Evolutionary conservation across 2,113 vertebrate genomes (phyloP).

Genomic region (Colius striatus): DNA sequence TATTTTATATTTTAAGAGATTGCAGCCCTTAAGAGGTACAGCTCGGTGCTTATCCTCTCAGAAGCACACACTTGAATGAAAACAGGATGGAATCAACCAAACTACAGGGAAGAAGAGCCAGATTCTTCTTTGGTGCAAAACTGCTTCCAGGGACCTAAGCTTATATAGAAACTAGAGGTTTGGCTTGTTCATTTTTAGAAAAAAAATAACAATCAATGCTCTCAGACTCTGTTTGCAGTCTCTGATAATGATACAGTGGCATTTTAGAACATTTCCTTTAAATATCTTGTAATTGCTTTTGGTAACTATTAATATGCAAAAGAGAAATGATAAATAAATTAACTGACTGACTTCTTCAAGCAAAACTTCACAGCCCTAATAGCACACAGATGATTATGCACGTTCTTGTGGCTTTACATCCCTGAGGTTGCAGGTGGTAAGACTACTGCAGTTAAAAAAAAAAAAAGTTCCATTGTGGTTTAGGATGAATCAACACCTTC

Average conservation of each 20-base stretch:
- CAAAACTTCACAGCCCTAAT: not conserved
- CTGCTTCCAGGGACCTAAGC: not conserved
- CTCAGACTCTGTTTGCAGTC: not conserved
- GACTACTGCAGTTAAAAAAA: not conserved
- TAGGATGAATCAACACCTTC: not conserved
- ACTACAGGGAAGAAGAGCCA: not conserved
- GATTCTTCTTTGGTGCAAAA: not conserved
- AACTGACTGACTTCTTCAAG: not conserved
- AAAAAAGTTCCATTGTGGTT: not conserved
- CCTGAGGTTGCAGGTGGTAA: not conserved
- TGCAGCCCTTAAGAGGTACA: slow-evolving; percentile 4
- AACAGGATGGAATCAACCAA: slow-evolving; percentile 10
- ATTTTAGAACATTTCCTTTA: not conserved
- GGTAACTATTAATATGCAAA: not conserved
- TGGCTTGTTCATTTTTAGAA: not conserved
- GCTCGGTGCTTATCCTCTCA: slow-evolving; percentile 26
- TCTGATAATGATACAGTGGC: not conserved
- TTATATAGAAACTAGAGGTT: not conserved
- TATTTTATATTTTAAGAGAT: slow-evolving; percentile 59
- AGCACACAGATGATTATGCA: not conserved
- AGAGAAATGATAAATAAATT: not conserved
- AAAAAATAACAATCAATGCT: not conserved
- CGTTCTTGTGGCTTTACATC: not conserved
- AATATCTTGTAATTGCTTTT: slow-evolving; percentile 1
- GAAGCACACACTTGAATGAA: slow-evolving; percentile 49